phyloP scores from a whole-genome alignment of 2,888 invertebrate genomes.

The Stenichneumon culpator region DNA sequence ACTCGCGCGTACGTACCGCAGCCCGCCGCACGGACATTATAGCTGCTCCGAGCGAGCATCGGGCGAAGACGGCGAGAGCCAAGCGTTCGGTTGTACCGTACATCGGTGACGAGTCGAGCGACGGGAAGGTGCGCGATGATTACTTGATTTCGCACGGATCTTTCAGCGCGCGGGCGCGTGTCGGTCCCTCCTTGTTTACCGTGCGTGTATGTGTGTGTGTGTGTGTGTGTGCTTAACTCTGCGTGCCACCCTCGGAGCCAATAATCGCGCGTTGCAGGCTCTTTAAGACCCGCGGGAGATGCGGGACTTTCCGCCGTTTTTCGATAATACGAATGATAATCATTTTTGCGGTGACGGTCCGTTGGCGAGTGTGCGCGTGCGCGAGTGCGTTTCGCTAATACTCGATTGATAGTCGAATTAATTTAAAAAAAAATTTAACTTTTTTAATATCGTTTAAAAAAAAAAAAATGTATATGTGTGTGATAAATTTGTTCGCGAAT shows the following conservation, averaged over 20 bases:
- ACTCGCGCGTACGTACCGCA: constrained; percentile 28
- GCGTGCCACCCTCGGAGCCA: background rate
- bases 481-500: constrained; percentile 31
- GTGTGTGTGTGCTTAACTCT: constrained; percentile 21
- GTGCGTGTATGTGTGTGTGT: background rate
- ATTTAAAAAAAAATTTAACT: constrained; percentile 4
- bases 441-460: background rate
- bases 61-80: constrained; percentile 20
- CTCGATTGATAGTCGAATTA: background rate
- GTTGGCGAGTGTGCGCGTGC: constrained; percentile 13
- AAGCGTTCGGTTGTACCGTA: constrained; percentile 17
- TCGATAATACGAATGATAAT: background rate
- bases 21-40: constrained; percentile 51
- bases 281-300: background rate
- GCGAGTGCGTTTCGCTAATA: background rate
- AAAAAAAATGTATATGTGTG: background rate
- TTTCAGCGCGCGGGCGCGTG: background rate
- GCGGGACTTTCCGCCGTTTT: background rate
- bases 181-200: background rate
- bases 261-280: background rate
- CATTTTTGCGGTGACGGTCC: background rate
- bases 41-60: constrained; percentile 1
- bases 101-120: constrained; percentile 6
- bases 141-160: constrained; percentile 31
- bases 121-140: constrained; percentile 40